Conservation (phyloP, 2,888 invertebrate genomes). For the Drosophila percnosoma region DNA sequence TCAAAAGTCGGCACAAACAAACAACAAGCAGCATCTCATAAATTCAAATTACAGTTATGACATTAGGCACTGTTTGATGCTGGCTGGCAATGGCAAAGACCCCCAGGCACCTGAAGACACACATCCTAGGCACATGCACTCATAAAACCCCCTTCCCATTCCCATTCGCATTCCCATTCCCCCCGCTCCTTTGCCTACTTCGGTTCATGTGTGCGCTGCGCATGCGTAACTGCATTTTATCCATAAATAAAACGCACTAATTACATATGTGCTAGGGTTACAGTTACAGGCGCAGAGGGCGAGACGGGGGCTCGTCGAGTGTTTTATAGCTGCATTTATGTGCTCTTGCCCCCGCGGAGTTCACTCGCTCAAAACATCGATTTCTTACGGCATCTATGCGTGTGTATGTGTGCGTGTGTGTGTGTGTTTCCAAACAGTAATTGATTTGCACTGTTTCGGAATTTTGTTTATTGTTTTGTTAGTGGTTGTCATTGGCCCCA, state of each 20-base stretch:
- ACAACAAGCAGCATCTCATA: constrained; percentile 22
- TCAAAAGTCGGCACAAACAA: constrained; percentile 18
- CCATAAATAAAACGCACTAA: constrained; percentile 74
- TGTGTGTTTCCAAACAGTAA: constrained; percentile 29
- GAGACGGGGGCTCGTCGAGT: constrained; percentile 46
- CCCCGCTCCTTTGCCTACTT: not conserved
- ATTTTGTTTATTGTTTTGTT: constrained; percentile 59
- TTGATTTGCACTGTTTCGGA: constrained; percentile 54
- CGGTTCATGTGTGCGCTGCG: constrained; percentile 38
- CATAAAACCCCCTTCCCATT: constrained; percentile 14
- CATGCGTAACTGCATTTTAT: constrained; percentile 60
- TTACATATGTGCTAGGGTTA: constrained; percentile 76
- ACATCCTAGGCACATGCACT: constrained; percentile 22
- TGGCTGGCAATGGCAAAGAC: constrained; percentile 42
- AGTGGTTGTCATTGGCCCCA: constrained; percentile 41
- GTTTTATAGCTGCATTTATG: constrained; percentile 56
- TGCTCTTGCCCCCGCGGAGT: constrained; percentile 68
- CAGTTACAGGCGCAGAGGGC: constrained; percentile 44
- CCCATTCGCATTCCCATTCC: not conserved
- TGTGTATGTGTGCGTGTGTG: not conserved
- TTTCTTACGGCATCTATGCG: constrained; percentile 25
- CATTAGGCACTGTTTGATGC: constrained; percentile 33
- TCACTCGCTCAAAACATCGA: constrained; percentile 35
- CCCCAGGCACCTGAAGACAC: constrained; percentile 78
- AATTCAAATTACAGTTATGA: constrained; percentile 73